Evolutionary conservation across 2,888 invertebrate genomes (phyloP).

Genomic region (Apamea epomidion): DNA sequence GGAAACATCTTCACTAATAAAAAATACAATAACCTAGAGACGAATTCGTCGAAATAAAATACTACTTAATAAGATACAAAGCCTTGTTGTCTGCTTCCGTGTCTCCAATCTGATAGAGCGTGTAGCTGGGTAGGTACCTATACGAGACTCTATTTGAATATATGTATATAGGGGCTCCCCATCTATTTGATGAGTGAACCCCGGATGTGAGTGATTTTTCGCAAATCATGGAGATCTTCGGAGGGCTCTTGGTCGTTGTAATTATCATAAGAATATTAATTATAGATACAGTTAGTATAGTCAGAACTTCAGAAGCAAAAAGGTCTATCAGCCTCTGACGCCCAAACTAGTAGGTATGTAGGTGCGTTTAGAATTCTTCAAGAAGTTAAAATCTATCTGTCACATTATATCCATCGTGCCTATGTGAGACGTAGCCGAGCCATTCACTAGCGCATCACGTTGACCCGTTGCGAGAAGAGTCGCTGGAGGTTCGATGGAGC

Average conservation of each 20-base stretch:
- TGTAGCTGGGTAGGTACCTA: background rate
- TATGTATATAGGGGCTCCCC: background rate
- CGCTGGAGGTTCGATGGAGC: conserved; percentile 11
- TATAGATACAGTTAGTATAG: background rate
- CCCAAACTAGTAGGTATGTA: background rate
- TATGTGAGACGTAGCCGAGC: background rate
- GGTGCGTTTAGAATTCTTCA: background rate
- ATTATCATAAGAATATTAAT: background rate
- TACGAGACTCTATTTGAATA: conserved; percentile 7
- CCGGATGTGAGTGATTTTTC: background rate
- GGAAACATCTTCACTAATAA: conserved; percentile 13
- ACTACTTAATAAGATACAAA: conserved; percentile 40
- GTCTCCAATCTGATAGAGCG: conserved; percentile 30
- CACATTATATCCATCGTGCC: background rate
- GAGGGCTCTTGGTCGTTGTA: background rate
- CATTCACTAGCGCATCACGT: conserved; percentile 44
- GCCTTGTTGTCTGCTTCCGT: conserved; percentile 58
- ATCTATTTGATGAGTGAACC: background rate
- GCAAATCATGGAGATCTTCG: background rate
- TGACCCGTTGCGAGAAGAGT: conserved; percentile 31
- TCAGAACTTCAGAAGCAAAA: background rate
- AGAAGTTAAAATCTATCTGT: background rate
- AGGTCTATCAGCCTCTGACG: background rate
- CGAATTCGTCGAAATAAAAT: conserved; percentile 27
- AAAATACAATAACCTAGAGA: conserved; percentile 15